Base-by-base conservation (phyloP, 2,797 vertebrate species). In the Picus viridis region DNA sequence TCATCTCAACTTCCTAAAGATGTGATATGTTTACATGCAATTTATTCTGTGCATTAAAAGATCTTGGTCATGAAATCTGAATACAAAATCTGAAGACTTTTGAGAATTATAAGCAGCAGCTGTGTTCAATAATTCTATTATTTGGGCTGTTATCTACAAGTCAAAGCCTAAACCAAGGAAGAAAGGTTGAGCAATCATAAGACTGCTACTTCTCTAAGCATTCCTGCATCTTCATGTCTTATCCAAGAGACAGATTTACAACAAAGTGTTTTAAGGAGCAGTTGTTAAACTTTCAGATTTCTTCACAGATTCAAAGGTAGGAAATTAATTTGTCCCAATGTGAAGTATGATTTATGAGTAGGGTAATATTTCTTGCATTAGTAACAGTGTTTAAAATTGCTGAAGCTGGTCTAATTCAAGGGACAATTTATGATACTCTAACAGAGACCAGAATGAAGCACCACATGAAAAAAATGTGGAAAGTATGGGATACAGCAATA, bases 391-490 rank as follows among this genome's bases (percentile, higher is more conserved):
- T 59, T 70, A 68, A 83, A 85, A 75, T 11, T 51, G 77, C 82
- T 82, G 74, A 95, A 89, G n/a, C 26, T 32, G 12, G 39, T 63
- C 17, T 65, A 83, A 91, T 86, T 93, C 84, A 90, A 93, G 56
- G 45, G 77, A 87, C 34, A 74, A 88, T 90, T 89, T 57, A 3
- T 26, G n/a, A 54, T 71, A 41, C 74, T 45, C 56, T 86, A 69
- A 36, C 63, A 70, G 9, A 91, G 88, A 82, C 51, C 62, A 93
- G 76, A 89, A 88, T 83, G 65, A 93, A 95, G 32, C 29, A 91
- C 43, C 58, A 85, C 77, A 80, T 80, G 58, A 87, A 84, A 93
- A 95, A 91, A 85, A 84, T 43, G 11, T 81, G 67, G 63, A 89
- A 95, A 93, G 41, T 45, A 76, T 56, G 36, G 62, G 39, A 90